Conservation (phyloP, 2,888 invertebrate genomes). For the Cheilosia impressa region DNA sequence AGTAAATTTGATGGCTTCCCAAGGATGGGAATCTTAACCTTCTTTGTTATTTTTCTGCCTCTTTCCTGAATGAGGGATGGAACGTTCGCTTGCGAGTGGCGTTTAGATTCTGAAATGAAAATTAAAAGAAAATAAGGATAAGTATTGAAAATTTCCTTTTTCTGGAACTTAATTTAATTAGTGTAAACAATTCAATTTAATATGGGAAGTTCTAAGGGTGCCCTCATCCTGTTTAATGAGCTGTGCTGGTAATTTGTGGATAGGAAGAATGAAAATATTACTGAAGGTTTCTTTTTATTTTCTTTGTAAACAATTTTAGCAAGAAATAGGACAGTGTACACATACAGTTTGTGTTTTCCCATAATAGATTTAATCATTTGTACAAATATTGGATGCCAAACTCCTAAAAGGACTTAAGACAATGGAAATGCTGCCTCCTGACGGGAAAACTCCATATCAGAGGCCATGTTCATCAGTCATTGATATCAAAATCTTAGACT, state of each 20-base stretch:
- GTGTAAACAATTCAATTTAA: conserved; percentile 38
- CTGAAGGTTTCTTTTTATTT: too few species aligned
- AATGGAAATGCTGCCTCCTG: too few species aligned
- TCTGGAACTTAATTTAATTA: conserved; percentile 32
- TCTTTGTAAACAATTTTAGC: too few species aligned
- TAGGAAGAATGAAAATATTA: neutral
- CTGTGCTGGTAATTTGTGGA: neutral
- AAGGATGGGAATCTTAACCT: conserved; percentile 28
- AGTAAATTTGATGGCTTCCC: conserved; percentile 32
- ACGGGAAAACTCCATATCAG: too few species aligned
- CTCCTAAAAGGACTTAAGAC: too few species aligned
- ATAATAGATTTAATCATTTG: too few species aligned
- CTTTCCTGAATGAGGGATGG: neutral
- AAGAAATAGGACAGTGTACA: too few species aligned
- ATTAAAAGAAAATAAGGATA: conserved; percentile 20
- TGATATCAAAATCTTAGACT: too few species aligned
- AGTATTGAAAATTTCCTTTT: conserved; percentile 21
- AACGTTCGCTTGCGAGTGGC: conserved; percentile 16
- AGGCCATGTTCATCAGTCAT: too few species aligned
- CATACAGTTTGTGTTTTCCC: too few species aligned
- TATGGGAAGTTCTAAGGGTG: neutral
- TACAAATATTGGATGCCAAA: too few species aligned
- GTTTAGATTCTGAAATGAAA: conserved; percentile 60
- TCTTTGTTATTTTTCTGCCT: neutral
- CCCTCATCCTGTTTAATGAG: neutral